These are phyloP conservation scores for Drosophila fungiperda DNA, from an alignment of 2,888 invertebrate species.

Conservation along the genomic window DNA sequence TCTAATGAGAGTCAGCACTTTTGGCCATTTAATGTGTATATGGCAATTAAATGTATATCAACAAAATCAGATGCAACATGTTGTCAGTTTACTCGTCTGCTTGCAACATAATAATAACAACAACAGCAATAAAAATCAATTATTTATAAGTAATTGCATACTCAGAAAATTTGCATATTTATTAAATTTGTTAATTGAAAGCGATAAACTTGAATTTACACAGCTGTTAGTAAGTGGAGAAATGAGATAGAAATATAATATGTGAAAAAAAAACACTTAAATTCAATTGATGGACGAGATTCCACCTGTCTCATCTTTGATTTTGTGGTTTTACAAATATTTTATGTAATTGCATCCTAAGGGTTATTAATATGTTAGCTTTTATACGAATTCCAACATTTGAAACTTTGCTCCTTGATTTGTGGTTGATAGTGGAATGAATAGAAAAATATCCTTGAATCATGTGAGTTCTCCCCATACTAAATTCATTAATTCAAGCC, in stretches of 20 bases:
- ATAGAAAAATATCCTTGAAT: neutral
- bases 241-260: constrained; percentile 11
- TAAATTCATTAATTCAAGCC: neutral
- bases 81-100: constrained; percentile 8
- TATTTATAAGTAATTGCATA: constrained; percentile 63
- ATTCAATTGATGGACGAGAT: constrained; percentile 28
- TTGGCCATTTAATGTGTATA: constrained; percentile 23
- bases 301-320: neutral
- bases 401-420: neutral
- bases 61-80: constrained; percentile 21
- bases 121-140: constrained; percentile 52
- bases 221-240: constrained; percentile 7
- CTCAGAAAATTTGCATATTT: constrained; percentile 72
- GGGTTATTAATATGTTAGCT: constrained; percentile 24
- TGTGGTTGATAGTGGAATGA: neutral
- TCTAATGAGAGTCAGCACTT: constrained; percentile 32
- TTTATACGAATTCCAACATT: neutral
- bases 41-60: constrained; percentile 67
- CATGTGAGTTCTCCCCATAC: neutral
- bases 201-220: constrained; percentile 51
- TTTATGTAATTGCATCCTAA: constrained; percentile 17
- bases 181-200: constrained; percentile 74
- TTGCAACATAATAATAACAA: constrained; percentile 10
- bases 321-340: constrained; percentile 27
- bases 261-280: constrained; percentile 20